Conservation (phyloP, 1,140 invertebrate species). For the Zaprionus davidi region DNA sequence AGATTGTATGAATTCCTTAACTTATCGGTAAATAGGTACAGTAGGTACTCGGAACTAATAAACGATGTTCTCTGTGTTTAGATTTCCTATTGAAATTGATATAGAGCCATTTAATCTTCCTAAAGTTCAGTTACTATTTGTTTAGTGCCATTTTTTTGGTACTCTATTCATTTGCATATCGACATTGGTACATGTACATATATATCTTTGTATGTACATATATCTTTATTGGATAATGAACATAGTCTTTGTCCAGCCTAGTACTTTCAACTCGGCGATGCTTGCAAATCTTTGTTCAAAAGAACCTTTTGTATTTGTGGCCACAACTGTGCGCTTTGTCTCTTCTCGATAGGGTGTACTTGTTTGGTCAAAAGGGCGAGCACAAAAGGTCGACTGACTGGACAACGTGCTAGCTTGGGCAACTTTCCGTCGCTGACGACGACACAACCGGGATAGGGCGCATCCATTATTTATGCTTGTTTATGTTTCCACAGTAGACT, state of each 20-base stretch:
- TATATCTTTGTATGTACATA: background rate
- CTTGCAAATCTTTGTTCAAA: slow-evolving; percentile 69
- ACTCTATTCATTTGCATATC: background rate
- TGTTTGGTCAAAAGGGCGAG: slow-evolving; percentile 76
- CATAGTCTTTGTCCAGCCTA: background rate
- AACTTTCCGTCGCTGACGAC: slow-evolving; percentile 1
- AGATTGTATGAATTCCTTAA: no score
- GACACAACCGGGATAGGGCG: background rate
- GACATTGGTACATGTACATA: background rate
- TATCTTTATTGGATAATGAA: background rate
- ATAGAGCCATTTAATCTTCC: background rate
- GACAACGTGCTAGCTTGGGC: slow-evolving; percentile 31
- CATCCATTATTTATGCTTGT: slow-evolving; percentile 65
- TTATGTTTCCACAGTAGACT: slow-evolving; percentile 59
- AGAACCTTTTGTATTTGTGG: slow-evolving; percentile 59
- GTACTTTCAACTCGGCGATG: slow-evolving; percentile 16
- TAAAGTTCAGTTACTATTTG: background rate
- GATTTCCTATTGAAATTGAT: background rate
- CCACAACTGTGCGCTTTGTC: slow-evolving; percentile 54
- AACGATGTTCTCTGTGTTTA: no score
- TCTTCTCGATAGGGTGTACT: slow-evolving; percentile 60
- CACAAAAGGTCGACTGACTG: slow-evolving; percentile 60
- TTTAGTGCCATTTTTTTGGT: background rate
- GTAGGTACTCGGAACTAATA: no score
- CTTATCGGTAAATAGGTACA: no score